These are phyloP conservation scores for Alauda arvensis DNA, from an alignment of 2,797 vertebrate genomes.

Conservation along the genomic window DNA sequence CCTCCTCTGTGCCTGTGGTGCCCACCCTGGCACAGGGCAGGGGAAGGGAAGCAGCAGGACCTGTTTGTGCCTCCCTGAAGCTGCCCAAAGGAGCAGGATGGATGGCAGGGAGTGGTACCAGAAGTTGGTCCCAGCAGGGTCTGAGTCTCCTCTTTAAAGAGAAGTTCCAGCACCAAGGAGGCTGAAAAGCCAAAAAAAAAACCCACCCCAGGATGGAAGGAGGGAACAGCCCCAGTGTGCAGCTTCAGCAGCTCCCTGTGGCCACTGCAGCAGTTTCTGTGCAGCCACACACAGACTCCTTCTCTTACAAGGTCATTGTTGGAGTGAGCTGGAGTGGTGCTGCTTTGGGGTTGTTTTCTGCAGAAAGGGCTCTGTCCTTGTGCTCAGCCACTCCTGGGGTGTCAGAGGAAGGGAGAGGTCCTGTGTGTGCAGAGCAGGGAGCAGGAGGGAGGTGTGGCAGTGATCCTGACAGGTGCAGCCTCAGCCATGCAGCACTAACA, in stretches of 20 bases:
- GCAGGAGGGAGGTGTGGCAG: background rate
- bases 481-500: background rate
- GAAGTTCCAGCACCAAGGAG: background rate
- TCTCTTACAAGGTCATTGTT: conserved; percentile 75
- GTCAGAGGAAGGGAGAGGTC: background rate
- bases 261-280: conserved; percentile 38
- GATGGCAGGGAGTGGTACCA: background rate
- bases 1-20: background rate
- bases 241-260: conserved; percentile 57
- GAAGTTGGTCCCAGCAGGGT: background rate
- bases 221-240: conserved; percentile 31
- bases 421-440: background rate
- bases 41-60: background rate
- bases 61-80: background rate
- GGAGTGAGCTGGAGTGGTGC: background rate
- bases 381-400: background rate
- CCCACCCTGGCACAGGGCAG: background rate
- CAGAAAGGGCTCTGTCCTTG: background rate
- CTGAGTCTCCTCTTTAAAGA: background rate
- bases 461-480: background rate
- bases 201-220: conserved; percentile 59
- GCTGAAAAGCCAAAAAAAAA: background rate
- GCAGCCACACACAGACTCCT: conserved; percentile 58
- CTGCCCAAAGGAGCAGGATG: background rate
- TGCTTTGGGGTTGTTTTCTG: background rate